Base-by-base conservation (phyloP, 2,888 invertebrate genomes). In the Chloroclystis v-ata region DNA sequence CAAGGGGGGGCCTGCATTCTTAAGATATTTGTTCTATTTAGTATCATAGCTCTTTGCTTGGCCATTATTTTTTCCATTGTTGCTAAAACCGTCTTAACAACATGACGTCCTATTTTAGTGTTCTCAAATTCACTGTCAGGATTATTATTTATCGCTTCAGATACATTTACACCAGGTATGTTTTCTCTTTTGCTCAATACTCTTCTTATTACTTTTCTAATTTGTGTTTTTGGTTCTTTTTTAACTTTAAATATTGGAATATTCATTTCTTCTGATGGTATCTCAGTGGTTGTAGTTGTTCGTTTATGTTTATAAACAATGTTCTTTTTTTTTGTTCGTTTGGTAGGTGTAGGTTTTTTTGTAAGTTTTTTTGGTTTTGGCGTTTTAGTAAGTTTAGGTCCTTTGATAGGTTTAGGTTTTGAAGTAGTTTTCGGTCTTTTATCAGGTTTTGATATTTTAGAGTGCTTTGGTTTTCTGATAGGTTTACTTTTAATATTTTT, bases 101-200 rank as follows among this genome's bases (percentile, higher is more conserved):
- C 16, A 10, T 35, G 16, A 7, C 35, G 35, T 11, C 35, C 35
- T 7, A 35, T 35, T 8, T 8, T 7, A 24, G 35, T 20, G 7
- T 35, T 2, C 10, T 35, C 20, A 5, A 33, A 2, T 2, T 26
- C 9, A 26, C n/a, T 16, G 20, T 35, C 20, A 3, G 5, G n/a
- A n/a, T n/a, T n/a, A n/a, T n/a, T n/a, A n/a, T n/a, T n/a, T n/a
- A n/a, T n/a, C n/a, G 2, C 10, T 7, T 11, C 20, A 4, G 35
- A 2, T 24, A 7, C 7, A 20, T 35, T 7, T 3, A 11, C 7
- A 3, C 20, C 16, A 10, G 35, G 35, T 7, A 10, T 20, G 11
- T 20, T 35, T 20, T 35, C 35, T 20, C 35, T 16, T 35, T 35
- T 35, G 20, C 35, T 35, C 7, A 37, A 25, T 9, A 37, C 7